phyloP scores from a whole-genome alignment of 2,113 vertebrate species.

The Callaeas wilsoni region DNA sequence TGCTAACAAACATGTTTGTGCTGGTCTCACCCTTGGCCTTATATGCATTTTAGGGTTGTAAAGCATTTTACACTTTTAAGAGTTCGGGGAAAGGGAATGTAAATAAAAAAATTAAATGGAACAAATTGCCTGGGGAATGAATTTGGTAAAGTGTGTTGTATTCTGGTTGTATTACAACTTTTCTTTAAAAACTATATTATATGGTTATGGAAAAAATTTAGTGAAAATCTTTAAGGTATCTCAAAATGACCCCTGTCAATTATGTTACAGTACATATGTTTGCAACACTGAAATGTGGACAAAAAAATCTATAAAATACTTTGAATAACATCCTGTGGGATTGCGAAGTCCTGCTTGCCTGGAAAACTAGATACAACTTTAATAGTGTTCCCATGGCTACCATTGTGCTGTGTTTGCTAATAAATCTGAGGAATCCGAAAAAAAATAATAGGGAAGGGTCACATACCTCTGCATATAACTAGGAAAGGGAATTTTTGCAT shows the following conservation, averaged over 20 bases:
- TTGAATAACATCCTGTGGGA: not conserved
- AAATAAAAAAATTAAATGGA: not conserved
- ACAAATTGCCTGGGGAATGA: not conserved
- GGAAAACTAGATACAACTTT: slow-evolving; percentile 4
- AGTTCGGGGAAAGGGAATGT: not conserved
- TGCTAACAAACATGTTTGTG: not conserved
- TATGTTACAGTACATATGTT: not conserved
- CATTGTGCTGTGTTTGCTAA: not conserved
- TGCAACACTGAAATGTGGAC: not conserved
- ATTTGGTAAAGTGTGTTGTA: not conserved
- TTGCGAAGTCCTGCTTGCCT: not conserved
- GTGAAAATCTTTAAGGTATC: not conserved
- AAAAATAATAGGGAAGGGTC: not conserved
- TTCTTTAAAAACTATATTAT: not conserved
- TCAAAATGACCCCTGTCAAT: not conserved
- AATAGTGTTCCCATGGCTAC: slow-evolving; percentile 36
- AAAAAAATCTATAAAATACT: not conserved
- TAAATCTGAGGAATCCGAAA: not conserved
- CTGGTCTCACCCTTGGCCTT: not conserved
- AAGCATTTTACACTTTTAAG: not conserved
- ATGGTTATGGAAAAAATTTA: not conserved
- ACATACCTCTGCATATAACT: not conserved
- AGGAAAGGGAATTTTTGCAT: not conserved
- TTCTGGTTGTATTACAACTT: not conserved
- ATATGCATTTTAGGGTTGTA: not conserved